Conservation (phyloP, 2,113 vertebrate genomes). For the Cololabis saira region DNA sequence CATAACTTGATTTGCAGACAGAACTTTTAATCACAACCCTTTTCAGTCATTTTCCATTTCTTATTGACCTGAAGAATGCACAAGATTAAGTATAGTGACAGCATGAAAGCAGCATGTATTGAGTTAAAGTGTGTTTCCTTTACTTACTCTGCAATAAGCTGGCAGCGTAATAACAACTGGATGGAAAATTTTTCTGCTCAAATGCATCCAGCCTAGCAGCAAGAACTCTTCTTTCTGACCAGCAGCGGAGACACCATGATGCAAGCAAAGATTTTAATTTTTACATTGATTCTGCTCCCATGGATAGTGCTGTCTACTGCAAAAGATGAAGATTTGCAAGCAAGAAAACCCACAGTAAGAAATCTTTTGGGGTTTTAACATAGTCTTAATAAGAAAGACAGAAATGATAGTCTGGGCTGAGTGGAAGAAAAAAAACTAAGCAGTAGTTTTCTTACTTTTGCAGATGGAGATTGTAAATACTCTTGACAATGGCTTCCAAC, state of each 20-base stretch:
- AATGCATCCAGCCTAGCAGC: constrained; percentile 61
- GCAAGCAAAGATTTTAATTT: constrained; percentile 75
- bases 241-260: constrained; percentile 78
- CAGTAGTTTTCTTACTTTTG: constrained; percentile 31
- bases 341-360: constrained; percentile 61
- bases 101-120: constrained; percentile 76
- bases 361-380: neutral
- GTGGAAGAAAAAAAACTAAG: constrained; percentile 11
- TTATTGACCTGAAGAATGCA: neutral
- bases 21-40: too few relatives aligned
- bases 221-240: constrained; percentile 41
- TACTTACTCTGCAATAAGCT: constrained; percentile 79
- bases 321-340: constrained; percentile 51
- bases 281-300: constrained; percentile 78
- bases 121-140: constrained; percentile 89
- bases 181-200: constrained; percentile 87
- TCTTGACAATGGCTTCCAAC: constrained; percentile 38
- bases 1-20: too few relatives aligned
- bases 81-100: neutral
- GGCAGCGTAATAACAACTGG: constrained; percentile 89
- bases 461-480: constrained; percentile 43
- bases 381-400: neutral
- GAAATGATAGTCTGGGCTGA: constrained; percentile 2
- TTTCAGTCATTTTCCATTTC: neutral
- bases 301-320: constrained; percentile 78